phyloP scores from a whole-genome alignment of 2,888 invertebrate species.

The Eristalinus sepulchralis region DNA sequence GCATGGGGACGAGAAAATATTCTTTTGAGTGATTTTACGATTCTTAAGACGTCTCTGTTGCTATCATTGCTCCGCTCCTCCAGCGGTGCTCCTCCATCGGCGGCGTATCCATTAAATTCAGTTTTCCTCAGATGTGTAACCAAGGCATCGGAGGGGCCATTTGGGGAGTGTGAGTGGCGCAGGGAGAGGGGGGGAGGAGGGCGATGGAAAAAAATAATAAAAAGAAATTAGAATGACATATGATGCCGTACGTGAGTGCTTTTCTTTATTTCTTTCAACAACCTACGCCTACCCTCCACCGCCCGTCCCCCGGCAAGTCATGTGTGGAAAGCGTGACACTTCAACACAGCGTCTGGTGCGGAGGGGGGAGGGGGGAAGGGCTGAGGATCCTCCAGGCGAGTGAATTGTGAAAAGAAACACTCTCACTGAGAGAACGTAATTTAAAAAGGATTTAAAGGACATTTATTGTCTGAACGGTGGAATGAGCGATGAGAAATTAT shows the following conservation, averaged over 20 bases:
- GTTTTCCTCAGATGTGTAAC: constrained; percentile 44
- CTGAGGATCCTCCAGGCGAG: not conserved
- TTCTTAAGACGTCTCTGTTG: constrained; percentile 39
- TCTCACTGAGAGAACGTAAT: constrained; percentile 36
- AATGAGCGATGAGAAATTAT: constrained; percentile 51
- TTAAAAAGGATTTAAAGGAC: constrained; percentile 59
- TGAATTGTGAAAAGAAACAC: constrained; percentile 40
- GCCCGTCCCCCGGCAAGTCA: not conserved
- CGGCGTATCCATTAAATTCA: constrained; percentile 62
- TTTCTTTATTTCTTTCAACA: constrained; percentile 1
- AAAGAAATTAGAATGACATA: constrained; percentile 69
- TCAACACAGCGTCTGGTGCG: not conserved
- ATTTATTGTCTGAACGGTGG: constrained; percentile 45
- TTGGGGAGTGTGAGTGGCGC: not conserved
- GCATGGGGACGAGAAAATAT: constrained; percentile 41
- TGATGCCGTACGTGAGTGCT: constrained; percentile 62
- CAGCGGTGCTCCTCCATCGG: not conserved
- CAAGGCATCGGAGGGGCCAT: not conserved
- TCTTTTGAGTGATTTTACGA: constrained; percentile 31
- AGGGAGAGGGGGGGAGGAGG: not conserved
- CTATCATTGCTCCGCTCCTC: constrained; percentile 20
- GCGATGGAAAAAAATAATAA: constrained; percentile 56
- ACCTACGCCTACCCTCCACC: not conserved
- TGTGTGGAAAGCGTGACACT: not conserved
- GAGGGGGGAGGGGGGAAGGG: not conserved